These are phyloP conservation scores for Riptortus pedestris DNA, from an alignment of 1,140 invertebrate species.

Conservation along the genomic window DNA sequence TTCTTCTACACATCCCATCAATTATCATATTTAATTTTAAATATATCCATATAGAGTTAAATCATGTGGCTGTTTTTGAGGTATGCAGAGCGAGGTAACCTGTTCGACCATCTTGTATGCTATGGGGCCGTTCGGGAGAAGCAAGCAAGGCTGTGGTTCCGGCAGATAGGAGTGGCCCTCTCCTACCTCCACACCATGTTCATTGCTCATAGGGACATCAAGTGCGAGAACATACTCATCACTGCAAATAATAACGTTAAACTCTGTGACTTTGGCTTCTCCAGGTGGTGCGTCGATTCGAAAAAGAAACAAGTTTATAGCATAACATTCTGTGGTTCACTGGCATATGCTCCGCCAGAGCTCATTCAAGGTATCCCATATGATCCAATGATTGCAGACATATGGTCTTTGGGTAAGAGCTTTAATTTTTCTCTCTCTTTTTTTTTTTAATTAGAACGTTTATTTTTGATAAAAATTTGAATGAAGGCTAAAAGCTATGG, in stretches of 20 bases:
- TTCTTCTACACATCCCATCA: too few species aligned
- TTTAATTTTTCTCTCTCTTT: background rate
- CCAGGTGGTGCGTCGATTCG: slow-evolving; percentile 36
- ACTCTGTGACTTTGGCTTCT: slow-evolving; percentile 78
- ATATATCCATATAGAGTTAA: too few species aligned
- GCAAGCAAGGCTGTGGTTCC: slow-evolving; percentile 54
- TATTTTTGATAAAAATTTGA: background rate
- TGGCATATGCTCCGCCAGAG: slow-evolving; percentile 71
- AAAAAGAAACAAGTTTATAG: slow-evolving; percentile 36
- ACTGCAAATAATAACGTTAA: slow-evolving; percentile 59
- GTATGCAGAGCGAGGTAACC: slow-evolving; percentile 53
- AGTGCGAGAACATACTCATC: slow-evolving; percentile 68
- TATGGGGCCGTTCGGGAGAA: slow-evolving; percentile 51
- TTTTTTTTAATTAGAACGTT: background rate
- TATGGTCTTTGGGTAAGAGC: slow-evolving; percentile 54
- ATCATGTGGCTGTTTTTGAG: slow-evolving; percentile 17
- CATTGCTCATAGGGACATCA: slow-evolving; percentile 63
- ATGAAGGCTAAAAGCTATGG: background rate
- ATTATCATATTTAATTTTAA: too few species aligned
- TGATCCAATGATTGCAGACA: slow-evolving; percentile 58
- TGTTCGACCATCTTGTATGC: slow-evolving; percentile 50
- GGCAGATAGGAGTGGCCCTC: slow-evolving; percentile 52
- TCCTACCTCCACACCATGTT: slow-evolving; percentile 61
- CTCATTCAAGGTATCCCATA: slow-evolving; percentile 65
- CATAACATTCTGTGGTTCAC: slow-evolving; percentile 70